Evolutionary conservation across 2,113 vertebrate species (phyloP).

Genomic region (Enhydra lutris): DNA sequence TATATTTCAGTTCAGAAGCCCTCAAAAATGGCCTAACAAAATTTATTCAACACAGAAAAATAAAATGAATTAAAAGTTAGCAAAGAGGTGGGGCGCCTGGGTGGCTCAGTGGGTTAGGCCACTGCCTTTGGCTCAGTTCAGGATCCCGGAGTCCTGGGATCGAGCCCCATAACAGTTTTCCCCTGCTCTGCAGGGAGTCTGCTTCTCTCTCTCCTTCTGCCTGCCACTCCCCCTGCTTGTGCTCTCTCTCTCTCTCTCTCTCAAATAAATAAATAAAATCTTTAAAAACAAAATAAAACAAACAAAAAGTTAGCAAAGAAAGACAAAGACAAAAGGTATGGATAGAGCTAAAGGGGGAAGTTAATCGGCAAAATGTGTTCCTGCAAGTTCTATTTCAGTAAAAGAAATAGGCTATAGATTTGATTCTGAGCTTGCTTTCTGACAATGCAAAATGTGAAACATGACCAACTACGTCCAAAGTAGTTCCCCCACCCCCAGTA

Average conservation of each 20-base stretch:
- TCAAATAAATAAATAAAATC: no score
- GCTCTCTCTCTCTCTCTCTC: no score
- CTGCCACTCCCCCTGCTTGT: no score
- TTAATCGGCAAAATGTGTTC: not conserved
- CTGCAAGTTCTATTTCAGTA: not conserved
- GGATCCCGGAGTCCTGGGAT: no score
- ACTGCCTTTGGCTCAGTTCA: no score
- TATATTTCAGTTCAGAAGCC: not conserved
- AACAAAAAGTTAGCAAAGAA: not conserved
- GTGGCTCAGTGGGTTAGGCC: no score
- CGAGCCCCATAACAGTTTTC: no score
- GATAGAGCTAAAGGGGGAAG: not conserved
- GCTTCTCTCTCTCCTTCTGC: no score
- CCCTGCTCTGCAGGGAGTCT: no score
- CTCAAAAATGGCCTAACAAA: not conserved
- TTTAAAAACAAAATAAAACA: no score
- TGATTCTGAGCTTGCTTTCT: not conserved
- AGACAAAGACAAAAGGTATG: not conserved
- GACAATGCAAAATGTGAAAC: not conserved
- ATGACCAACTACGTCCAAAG: not conserved
- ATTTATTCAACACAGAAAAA: not conserved
- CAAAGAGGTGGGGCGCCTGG: not conserved
- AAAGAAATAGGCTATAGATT: not conserved
- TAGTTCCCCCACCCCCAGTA: not conserved
- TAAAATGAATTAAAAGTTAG: conserved; percentile 25